Evolutionary conservation across 2,113 vertebrate species (phyloP).

Genomic region (Galbula dea): DNA sequence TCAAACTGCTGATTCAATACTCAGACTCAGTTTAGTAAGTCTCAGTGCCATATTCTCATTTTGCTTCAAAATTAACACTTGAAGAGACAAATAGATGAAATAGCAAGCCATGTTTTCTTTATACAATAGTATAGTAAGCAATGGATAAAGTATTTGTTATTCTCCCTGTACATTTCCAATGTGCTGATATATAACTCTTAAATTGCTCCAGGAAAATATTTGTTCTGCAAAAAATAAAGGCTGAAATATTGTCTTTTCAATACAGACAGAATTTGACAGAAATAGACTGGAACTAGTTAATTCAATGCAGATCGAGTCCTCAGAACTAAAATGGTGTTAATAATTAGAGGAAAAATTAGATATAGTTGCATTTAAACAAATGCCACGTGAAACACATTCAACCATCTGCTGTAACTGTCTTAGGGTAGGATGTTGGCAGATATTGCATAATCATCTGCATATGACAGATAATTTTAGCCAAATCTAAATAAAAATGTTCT

Average conservation of each 20-base stretch:
- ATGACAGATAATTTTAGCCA: conserved; percentile 73
- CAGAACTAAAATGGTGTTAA: conserved; percentile 52
- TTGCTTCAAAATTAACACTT: neutral
- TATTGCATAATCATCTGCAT: conserved; percentile 70
- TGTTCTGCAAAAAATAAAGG: neutral
- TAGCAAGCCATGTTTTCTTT: neutral
- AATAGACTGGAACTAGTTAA: neutral
- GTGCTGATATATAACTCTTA: neutral
- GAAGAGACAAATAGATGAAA: neutral
- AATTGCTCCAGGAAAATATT: neutral
- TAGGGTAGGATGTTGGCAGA: conserved; percentile 68
- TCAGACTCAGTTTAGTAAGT: neutral
- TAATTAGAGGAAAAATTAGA: conserved; percentile 62
- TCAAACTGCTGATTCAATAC: neutral
- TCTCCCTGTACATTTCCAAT: neutral
- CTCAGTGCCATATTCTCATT: neutral
- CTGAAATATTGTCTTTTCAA: neutral
- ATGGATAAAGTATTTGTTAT: neutral
- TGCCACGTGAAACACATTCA: conserved; percentile 61
- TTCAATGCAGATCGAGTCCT: neutral
- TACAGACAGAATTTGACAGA: neutral
- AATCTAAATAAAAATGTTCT: conserved; percentile 53
- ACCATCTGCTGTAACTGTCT: conserved; percentile 73
- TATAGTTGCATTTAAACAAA: conserved; percentile 67
- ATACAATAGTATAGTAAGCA: neutral